A percentile compares a stretch with the other conserved stretches of the same genome.
Evolutionary conservation across 2,113 vertebrate species (phyloP).

Genomic region (Alethe diademata): DNA sequence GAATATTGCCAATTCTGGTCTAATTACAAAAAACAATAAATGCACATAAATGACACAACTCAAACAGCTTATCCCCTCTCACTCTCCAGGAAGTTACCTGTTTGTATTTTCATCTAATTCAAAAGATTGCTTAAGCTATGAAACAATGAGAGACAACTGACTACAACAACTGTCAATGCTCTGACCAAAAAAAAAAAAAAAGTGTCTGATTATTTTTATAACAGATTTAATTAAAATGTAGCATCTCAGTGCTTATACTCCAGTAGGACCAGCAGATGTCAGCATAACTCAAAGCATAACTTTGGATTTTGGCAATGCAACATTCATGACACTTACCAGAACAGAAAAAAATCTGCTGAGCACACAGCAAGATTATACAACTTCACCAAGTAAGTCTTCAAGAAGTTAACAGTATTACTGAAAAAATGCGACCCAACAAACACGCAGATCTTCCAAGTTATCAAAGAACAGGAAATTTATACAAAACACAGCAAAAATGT

Average conservation of each 20-base stretch:
- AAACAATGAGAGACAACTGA: neutral
- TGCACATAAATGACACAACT: fast-evolving
- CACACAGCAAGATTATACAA: neutral
- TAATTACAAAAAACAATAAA: neutral
- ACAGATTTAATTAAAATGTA: neutral
- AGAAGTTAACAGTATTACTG: neutral
- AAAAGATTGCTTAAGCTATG: neutral
- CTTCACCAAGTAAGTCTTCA: neutral
- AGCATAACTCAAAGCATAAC: conserved; percentile 33
- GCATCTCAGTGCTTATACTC: neutral
- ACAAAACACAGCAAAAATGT: neutral
- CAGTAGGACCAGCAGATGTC: conserved; percentile 63
- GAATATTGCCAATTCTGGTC: neutral
- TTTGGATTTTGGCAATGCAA: neutral
- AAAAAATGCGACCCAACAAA: neutral
- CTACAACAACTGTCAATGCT: neutral
- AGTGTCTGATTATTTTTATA: neutral
- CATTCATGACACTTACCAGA: fast-evolving
- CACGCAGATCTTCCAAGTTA: neutral
- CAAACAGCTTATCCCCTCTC: neutral
- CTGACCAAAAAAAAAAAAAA: neutral
- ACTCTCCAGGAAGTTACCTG: neutral
- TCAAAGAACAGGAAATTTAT: neutral
- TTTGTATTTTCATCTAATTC: neutral
- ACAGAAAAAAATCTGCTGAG: neutral